Evolutionary conservation across 1,140 invertebrate species (phyloP).

Genomic region (Tenebrio molitor): DNA sequence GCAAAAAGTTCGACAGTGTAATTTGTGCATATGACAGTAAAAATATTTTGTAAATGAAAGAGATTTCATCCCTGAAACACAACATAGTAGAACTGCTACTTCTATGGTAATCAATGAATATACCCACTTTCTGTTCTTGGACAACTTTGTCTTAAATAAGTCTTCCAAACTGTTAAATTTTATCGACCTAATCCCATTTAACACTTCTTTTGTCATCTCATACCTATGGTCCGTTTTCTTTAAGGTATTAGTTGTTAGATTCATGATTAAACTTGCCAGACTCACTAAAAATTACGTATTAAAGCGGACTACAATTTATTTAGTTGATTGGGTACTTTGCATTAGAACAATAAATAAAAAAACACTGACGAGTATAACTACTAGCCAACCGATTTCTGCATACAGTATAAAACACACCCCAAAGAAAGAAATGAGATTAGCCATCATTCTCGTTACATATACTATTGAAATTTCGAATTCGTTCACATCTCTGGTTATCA

Average conservation of each 20-base stretch:
- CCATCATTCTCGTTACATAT: conserved; percentile 74
- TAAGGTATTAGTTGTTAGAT: conserved; percentile 75
- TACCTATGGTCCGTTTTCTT: conserved; percentile 85
- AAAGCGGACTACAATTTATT: neutral
- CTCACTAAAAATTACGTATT: neutral
- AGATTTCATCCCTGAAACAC: conserved; percentile 54
- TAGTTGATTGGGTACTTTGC: conserved; percentile 74
- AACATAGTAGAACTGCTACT: too few relatives aligned
- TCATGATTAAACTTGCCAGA: conserved; percentile 71
- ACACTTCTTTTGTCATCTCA: conserved; percentile 89
- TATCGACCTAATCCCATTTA: conserved; percentile 88
- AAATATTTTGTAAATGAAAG: conserved; percentile 50
- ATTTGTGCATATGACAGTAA: conserved; percentile 50
- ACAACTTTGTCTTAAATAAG: conserved; percentile 78
- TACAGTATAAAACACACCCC: conserved; percentile 81
- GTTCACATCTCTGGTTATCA: conserved; percentile 87
- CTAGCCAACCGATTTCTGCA: conserved; percentile 77
- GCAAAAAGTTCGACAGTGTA: conserved; percentile 70
- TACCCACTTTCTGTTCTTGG: conserved; percentile 70
- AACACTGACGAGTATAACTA: conserved; percentile 82
- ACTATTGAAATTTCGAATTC: conserved; percentile 79
- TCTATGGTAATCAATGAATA: too few relatives aligned
- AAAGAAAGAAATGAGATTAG: conserved; percentile 83
- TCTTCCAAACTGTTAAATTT: conserved; percentile 93
- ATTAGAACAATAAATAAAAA: conserved; percentile 85